Conservation (phyloP, 2,797 vertebrate genomes). For the Takifugu rubripes region DNA sequence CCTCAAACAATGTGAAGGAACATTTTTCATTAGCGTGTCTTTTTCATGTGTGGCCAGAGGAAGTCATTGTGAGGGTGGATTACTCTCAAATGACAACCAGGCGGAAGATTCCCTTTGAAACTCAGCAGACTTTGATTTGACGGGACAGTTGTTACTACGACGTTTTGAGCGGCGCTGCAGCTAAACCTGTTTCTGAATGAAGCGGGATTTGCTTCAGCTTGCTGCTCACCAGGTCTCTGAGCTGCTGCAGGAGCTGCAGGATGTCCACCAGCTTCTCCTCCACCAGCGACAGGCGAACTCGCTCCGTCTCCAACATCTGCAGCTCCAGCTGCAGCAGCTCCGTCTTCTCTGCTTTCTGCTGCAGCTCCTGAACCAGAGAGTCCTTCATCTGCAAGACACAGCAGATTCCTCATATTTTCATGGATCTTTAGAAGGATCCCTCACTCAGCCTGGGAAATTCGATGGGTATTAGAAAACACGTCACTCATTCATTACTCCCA, state of each 20-base stretch:
- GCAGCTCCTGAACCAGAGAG: constrained; percentile 78
- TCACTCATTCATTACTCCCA: too few species aligned
- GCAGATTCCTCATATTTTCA: background rate
- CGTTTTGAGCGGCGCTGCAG: too few species aligned
- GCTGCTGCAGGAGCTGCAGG: constrained; percentile 87
- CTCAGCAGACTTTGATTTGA: background rate
- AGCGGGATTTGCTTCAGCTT: background rate
- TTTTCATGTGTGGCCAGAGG: constrained; percentile 10
- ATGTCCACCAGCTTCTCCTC: constrained; percentile 92
- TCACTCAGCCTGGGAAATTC: too few species aligned
- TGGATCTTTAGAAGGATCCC: too few species aligned
- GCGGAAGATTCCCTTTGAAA: constrained; percentile 4
- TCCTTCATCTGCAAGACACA: constrained; percentile 75
- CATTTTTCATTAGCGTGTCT: constrained; percentile 1
- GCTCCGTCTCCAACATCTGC: constrained; percentile 89
- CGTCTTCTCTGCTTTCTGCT: constrained; percentile 80
- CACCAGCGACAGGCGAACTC: constrained; percentile 80
- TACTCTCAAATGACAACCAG: too few species aligned
- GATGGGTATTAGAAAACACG: too few species aligned
- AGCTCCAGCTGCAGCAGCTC: constrained; percentile 86
- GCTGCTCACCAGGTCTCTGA: constrained; percentile 83
- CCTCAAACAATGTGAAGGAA: background rate
- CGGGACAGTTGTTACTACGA: too few species aligned
- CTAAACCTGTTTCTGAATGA: too few species aligned
- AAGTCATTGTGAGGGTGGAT: background rate